Conservation (phyloP, 1,140 invertebrate genomes). For the Drosophila nikananu region DNA sequence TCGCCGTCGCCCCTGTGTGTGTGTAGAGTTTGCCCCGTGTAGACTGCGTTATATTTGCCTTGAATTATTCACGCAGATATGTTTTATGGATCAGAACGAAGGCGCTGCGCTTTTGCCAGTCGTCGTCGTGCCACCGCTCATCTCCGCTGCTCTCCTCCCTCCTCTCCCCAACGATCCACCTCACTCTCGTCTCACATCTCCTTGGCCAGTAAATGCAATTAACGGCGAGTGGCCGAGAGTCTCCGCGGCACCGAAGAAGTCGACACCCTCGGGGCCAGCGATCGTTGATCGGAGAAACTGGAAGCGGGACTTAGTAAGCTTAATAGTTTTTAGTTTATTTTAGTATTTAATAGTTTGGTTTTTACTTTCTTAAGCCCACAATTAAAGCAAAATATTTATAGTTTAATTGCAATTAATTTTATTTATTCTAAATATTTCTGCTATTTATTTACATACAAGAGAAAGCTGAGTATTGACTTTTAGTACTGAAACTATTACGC, state of each 20-base stretch:
- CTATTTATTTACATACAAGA: no score
- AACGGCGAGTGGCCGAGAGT: conserved; percentile 28
- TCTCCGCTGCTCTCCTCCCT: neutral
- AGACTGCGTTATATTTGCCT: conserved; percentile 80
- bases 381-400: no score
- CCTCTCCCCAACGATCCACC: no score
- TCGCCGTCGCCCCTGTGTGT: neutral
- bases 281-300: neutral
- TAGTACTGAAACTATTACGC: no score
- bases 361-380: no score
- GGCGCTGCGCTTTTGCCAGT: conserved; percentile 69
- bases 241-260: conserved; percentile 17
- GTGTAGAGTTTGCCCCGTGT: conserved; percentile 49
- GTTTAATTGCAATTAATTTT: no score
- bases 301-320: neutral
- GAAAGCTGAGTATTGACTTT: no score
- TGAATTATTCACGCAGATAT: conserved; percentile 76
- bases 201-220: conserved; percentile 61
- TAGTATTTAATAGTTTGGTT: neutral
- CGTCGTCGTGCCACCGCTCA: neutral
- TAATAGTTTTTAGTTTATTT: neutral
- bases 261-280: neutral
- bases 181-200: neutral
- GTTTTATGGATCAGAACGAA: conserved; percentile 65
- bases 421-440: no score